Evolutionary conservation across 2,113 vertebrate species (phyloP), one percentile per base, ranked within the genome.

Genomic region (Pseudopodoces humilis): DNA sequence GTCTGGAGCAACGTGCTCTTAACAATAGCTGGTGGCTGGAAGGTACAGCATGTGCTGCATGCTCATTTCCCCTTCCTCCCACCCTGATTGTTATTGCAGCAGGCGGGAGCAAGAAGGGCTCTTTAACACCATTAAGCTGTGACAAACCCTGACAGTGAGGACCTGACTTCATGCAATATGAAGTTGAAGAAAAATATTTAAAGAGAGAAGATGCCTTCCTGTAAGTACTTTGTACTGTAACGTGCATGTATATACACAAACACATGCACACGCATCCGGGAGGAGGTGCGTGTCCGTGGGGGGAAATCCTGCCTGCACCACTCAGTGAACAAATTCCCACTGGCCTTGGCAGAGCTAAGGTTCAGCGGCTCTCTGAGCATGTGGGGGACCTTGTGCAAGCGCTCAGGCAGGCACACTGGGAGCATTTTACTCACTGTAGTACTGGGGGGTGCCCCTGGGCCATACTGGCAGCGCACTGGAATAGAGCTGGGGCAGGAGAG

Each of bases 1-100:
- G 96, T 95, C 97, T 97, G 97, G 95, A 96, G 96, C 92, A 92
- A 59, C 1, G 35, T 75, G 79, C 93, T 96, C 83, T 92, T 95
- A 98, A 98, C 97, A 97, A 97, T 98, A 95, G 98, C 97, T 98
- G 97, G 95, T 98, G 97, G 97, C 97, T 98, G 94, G 94, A 97
- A 98, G 96, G 96, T 97, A 97, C 97, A 97, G 92, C 6, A 0
- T 97, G 98, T 98, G 94, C 94, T 95, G 8, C 94, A 27, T 75
- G 96, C 93, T 97, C 97, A 90, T 96, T 98, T 98, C 97, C 98
- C 95, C 92, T 97, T 98, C 97, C 97, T 97, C 93, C 82, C 47
- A 85, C 87, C 78, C 92, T 95, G 85, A 91, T 95, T 97, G 92
- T 97, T 97, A 94, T 94, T 87, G 88, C 88, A 92, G 94, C 50